Evolutionary conservation across 2,888 invertebrate species (phyloP).

Genomic region (Heteropelma amictum): DNA sequence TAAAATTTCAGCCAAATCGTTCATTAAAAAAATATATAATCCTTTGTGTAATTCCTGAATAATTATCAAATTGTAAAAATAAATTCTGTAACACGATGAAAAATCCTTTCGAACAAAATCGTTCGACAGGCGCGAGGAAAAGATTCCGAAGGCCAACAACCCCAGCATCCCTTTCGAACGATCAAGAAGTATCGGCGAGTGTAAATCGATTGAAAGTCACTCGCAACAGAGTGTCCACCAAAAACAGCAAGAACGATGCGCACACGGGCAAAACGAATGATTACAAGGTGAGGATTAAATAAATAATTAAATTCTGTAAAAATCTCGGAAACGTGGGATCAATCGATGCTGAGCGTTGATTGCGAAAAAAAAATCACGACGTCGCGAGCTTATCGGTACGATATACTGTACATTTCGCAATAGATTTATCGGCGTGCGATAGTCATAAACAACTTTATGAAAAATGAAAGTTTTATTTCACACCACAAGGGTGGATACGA

Average conservation of each 20-base stretch:
- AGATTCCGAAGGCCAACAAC: slow-evolving; percentile 84
- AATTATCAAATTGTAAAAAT: no score
- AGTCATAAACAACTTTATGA: slow-evolving; percentile 33
- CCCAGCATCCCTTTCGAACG: slow-evolving; percentile 79
- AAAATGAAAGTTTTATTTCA: slow-evolving; percentile 38
- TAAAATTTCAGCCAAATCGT: no score
- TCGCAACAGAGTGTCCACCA: slow-evolving; percentile 72
- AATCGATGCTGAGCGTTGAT: slow-evolving; percentile 21
- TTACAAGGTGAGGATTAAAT: slow-evolving; percentile 71
- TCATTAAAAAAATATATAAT: slow-evolving; percentile 7
- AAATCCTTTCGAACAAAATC: slow-evolving; percentile 44
- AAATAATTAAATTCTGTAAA: neutral
- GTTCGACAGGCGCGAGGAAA: slow-evolving; percentile 81
- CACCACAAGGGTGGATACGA: slow-evolving; percentile 4
- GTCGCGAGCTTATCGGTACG: slow-evolving; percentile 13
- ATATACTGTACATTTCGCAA: no score
- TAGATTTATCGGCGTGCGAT: slow-evolving; percentile 11
- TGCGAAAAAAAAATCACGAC: slow-evolving; percentile 39
- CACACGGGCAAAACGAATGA: slow-evolving; percentile 67
- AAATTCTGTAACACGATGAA: no score
- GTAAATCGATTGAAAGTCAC: slow-evolving; percentile 82
- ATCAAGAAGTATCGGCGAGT: slow-evolving; percentile 82
- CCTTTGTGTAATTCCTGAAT: no score
- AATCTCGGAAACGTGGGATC: neutral
- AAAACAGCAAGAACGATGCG: slow-evolving; percentile 73